Percentiles rank a stretch among this genome's conserved stretches.
phyloP scores from a whole-genome alignment of 2,888 invertebrate species.

The Dusona sp. region DNA sequence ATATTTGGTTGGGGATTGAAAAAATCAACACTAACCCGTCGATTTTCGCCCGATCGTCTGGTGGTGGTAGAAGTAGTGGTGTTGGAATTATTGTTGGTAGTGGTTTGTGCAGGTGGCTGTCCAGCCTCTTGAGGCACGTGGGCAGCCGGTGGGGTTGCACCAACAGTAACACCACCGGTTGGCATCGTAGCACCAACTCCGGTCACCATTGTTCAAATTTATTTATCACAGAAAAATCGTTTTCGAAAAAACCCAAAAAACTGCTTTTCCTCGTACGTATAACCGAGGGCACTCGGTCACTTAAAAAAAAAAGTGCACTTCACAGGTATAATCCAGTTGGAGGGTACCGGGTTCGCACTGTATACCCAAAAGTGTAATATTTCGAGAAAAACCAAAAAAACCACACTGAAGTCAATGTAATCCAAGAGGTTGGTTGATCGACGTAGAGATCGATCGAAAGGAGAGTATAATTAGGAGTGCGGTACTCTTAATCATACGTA shows the following conservation, averaged over 20 bases:
- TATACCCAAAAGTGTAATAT: conserved; percentile 45
- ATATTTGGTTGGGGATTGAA: background rate
- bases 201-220: conserved; percentile 80
- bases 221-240: conserved; percentile 63
- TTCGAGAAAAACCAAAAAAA: conserved; percentile 16
- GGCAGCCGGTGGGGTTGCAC: conserved; percentile 82
- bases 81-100: conserved; percentile 72
- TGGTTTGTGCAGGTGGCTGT: conserved; percentile 82
- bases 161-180: conserved; percentile 83
- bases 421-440: conserved; percentile 45
- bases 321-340: conserved; percentile 73
- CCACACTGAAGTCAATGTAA: conserved; percentile 57
- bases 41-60: conserved; percentile 84
- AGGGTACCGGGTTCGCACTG: conserved; percentile 66
- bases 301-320: conserved; percentile 65
- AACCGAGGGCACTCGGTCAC: conserved; percentile 55
- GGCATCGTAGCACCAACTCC: conserved; percentile 84
- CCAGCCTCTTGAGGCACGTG: conserved; percentile 84
- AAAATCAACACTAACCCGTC: conserved; percentile 83
- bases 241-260: conserved; percentile 13
- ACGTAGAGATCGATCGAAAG: conserved; percentile 7
- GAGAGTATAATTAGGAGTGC: background rate
- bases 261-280: background rate
- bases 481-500: background rate
- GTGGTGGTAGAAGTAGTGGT: conserved; percentile 73